phyloP scores from a whole-genome alignment of 2,888 invertebrate species.

The Yponomeuta malinellus region DNA sequence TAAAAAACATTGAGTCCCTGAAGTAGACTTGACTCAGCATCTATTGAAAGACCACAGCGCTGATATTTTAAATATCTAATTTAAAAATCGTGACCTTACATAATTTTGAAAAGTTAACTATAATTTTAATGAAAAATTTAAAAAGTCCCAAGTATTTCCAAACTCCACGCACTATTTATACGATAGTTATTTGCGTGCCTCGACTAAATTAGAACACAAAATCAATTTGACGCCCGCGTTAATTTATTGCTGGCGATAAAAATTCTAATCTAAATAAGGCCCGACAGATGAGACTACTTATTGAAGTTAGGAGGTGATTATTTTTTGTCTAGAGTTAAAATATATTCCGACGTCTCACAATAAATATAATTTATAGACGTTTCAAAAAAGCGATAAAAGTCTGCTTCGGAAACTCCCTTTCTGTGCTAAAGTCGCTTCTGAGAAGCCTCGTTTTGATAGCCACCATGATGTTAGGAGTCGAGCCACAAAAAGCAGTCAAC shows the following conservation, averaged over 20 bases:
- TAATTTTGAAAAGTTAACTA: too few relatives aligned
- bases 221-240: slow-evolving; percentile 34
- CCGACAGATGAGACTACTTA: slow-evolving; percentile 11
- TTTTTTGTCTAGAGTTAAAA: not conserved
- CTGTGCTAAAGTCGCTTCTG: not conserved
- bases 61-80: too few relatives aligned
- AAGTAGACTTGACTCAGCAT: too few relatives aligned
- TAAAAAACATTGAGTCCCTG: too few relatives aligned
- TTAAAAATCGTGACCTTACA: too few relatives aligned
- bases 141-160: too few relatives aligned
- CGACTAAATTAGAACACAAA: slow-evolving; percentile 33
- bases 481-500: too few relatives aligned
- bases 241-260: slow-evolving; percentile 10
- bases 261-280: slow-evolving; percentile 14
- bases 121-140: too few relatives aligned
- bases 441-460: not conserved
- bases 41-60: too few relatives aligned
- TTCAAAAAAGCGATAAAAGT: not conserved
- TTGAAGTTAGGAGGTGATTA: slow-evolving; percentile 4
- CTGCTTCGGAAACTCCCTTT: not conserved
- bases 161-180: too few relatives aligned
- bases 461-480: too few relatives aligned
- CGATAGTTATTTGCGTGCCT: too few relatives aligned
- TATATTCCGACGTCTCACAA: not conserved
- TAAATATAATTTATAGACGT: not conserved